Evolutionary conservation across 2,113 vertebrate genomes (phyloP), one percentile per base, ranked within the genome.

Genomic region (Corynorhinus townsendii): DNA sequence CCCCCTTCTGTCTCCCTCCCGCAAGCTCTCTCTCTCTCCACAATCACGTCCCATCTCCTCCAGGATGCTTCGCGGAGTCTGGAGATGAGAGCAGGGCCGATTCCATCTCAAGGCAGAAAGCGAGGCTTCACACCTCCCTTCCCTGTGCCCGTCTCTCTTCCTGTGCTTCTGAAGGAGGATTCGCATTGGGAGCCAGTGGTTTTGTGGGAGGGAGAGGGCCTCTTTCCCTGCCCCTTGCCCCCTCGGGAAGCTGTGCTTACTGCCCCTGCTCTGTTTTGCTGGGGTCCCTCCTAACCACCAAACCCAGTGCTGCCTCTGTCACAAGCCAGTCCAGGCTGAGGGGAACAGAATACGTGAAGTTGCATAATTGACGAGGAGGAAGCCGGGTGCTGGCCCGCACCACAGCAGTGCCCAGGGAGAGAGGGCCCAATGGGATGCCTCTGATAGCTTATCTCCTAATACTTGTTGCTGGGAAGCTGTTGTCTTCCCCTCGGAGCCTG

Each of bases 21-120:
- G 1, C 35, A 40, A 15, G 7, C 43, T 8, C 30, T 26, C 19
- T 14, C 19, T 14, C 17, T 47, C 35, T 15, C 81, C 38, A 28
- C 95, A 81, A 95, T 93, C 93, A 90, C 87, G 79, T 72, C 82
- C 72, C 52, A 38, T 95, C 91, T 94, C 88, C 77, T 93, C 84
- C 72, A 90, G 92, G 94, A 94, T 69, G 95, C 90, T 95, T 95
- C 89, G 93, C 91, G 89, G 96, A 91, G 80, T 93, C 81, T 94
- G 69, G 93, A 94, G 80, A 86, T 45, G 56, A 86, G 82, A 86
- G 73, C 19, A 94, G 89, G 94, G 68, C 68, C 17, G 28, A 62
- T 85, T 79, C 75, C 40, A 49, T 89, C 84, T 80, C 69, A 30
- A n/a, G 73, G 59, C 45, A 8, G 79, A 80, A 80, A 64, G 47